Percentiles rank a stretch among this genome's conserved stretches.
Evolutionary conservation across 2,797 vertebrate genomes (phyloP).

Genomic region (Lemur catta): DNA sequence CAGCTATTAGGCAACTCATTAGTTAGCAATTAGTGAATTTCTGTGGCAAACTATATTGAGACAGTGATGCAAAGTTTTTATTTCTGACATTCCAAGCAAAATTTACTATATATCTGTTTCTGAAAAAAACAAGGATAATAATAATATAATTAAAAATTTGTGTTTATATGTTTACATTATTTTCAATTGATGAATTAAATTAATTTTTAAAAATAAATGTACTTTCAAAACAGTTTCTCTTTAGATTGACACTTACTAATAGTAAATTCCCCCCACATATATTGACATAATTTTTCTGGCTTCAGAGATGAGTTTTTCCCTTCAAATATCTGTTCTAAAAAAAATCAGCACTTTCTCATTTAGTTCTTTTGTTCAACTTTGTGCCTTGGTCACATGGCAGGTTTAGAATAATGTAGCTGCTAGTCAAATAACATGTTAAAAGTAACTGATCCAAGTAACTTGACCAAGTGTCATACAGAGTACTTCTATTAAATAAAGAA

Average conservation of each 20-base stretch:
- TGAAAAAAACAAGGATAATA: neutral
- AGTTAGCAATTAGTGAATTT: slow-evolving; percentile 10
- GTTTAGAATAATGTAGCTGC: neutral
- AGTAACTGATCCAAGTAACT: neutral
- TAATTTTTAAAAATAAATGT: neutral
- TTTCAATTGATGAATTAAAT: neutral
- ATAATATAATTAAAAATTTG: neutral
- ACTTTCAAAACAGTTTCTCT: neutral
- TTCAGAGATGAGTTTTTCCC: neutral
- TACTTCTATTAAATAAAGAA: neutral
- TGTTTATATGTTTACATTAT: neutral
- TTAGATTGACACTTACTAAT: neutral
- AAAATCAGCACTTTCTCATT: neutral
- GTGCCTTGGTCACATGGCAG: neutral
- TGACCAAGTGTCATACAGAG: neutral
- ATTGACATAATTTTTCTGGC: neutral
- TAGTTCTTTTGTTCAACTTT: neutral
- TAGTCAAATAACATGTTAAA: neutral
- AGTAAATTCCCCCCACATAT: neutral
- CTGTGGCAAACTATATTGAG: neutral
- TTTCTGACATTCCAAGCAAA: neutral
- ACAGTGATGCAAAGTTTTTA: neutral
- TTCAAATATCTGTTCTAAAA: neutral
- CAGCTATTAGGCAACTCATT: neutral
- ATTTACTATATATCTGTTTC: neutral